phyloP scores from a whole-genome alignment of 2,888 invertebrate species.

The Cheilosia scutellata region DNA sequence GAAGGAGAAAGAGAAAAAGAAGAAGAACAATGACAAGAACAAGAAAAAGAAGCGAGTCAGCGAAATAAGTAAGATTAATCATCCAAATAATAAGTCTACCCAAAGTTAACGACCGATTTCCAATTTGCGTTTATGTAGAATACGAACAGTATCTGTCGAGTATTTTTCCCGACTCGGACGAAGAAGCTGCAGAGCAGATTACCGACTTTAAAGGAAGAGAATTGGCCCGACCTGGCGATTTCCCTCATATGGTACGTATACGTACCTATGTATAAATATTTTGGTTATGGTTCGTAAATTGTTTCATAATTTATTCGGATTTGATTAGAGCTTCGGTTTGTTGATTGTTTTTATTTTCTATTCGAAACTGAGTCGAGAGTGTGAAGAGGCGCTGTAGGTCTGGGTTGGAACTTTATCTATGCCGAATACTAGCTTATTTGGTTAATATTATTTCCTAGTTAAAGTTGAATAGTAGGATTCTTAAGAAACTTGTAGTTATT shows the following conservation, averaged over 20 bases:
- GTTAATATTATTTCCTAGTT: too few species aligned
- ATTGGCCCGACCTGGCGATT: constrained; percentile 81
- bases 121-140: constrained; percentile 77
- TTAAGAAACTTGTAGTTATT: too few species aligned
- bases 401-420: too few species aligned
- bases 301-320: background rate
- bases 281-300: too few species aligned
- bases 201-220: constrained; percentile 81
- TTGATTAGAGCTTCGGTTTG: background rate
- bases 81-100: background rate
- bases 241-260: constrained; percentile 82
- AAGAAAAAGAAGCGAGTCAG: constrained; percentile 54
- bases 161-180: constrained; percentile 80
- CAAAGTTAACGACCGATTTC: background rate
- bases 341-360: background rate
- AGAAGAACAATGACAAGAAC: constrained; percentile 12
- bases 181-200: constrained; percentile 80
- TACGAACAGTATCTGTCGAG: constrained; percentile 81
- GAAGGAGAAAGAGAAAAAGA: constrained; percentile 33
- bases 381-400: too few species aligned
- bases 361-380: too few species aligned
- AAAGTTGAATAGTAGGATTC: too few species aligned
- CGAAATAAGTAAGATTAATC: constrained; percentile 55
- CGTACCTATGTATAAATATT: too few species aligned
- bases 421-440: too few species aligned